Evolutionary conservation across 2,113 vertebrate species (phyloP).

Genomic region (Cottus gobio): DNA sequence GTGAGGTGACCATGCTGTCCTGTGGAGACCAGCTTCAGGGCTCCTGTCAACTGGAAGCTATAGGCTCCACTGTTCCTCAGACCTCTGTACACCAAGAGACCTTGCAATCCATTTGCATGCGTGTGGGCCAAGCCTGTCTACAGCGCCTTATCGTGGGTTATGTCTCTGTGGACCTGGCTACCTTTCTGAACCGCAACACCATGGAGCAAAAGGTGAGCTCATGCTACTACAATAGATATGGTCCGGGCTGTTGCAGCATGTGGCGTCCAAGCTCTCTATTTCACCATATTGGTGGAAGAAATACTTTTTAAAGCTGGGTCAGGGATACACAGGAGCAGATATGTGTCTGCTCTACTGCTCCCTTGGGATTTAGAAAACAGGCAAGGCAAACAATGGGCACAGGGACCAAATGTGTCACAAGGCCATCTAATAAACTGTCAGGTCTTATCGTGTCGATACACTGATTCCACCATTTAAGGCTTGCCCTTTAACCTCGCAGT

Average conservation of each 20-base stretch:
- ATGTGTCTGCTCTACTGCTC: slow-evolving; percentile 71
- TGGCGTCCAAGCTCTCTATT: slow-evolving; percentile 43
- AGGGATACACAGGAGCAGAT: slow-evolving; percentile 72
- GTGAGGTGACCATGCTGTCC: slow-evolving; percentile 83
- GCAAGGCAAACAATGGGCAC: slow-evolving; percentile 69
- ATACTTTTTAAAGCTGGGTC: slow-evolving; percentile 74
- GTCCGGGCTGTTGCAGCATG: slow-evolving; percentile 13
- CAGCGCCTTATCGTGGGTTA: slow-evolving; percentile 83
- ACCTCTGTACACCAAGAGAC: slow-evolving; percentile 83
- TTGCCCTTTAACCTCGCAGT: slow-evolving; percentile 82
- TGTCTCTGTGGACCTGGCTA: slow-evolving; percentile 88
- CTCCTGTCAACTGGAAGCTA: slow-evolving; percentile 79
- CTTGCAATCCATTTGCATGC: slow-evolving; percentile 82
- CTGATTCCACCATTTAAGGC: slow-evolving; percentile 82
- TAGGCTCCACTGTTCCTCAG: slow-evolving; percentile 87
- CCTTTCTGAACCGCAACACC: slow-evolving; percentile 84
- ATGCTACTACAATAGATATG: slow-evolving; percentile 23
- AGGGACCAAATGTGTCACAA: slow-evolving; percentile 75
- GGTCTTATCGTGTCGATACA: slow-evolving; percentile 86
- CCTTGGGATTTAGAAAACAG: slow-evolving; percentile 73
- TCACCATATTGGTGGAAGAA: slow-evolving; percentile 58
- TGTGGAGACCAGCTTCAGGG: slow-evolving; percentile 89
- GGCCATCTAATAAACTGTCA: slow-evolving; percentile 87
- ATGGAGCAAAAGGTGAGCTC: slow-evolving; percentile 87
- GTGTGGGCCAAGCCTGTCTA: slow-evolving; percentile 85